Conservation (phyloP, 2,113 vertebrate species). For the Rhipidura dahli region DNA sequence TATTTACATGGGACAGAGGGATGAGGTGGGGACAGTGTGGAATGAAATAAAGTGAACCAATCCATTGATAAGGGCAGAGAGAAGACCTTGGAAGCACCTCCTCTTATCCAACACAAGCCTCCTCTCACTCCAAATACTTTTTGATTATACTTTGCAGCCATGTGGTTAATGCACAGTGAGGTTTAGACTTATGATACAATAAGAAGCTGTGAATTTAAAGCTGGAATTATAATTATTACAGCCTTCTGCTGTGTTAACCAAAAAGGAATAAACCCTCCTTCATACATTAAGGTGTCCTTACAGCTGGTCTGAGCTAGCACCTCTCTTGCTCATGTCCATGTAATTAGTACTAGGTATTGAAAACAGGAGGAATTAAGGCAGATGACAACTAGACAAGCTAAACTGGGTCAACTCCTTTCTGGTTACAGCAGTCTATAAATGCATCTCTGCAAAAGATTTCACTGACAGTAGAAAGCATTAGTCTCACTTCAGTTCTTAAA, state of each 20-base stretch:
- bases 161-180: background rate
- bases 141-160: background rate
- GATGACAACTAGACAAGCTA: background rate
- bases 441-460: background rate
- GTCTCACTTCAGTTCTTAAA: background rate
- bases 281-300: background rate
- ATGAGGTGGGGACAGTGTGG: rapidly evolving
- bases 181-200: background rate
- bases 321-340: background rate
- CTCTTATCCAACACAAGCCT: background rate
- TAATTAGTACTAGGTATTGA: background rate
- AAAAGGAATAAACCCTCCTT: background rate
- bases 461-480: background rate
- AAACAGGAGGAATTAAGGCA: background rate
- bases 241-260: background rate
- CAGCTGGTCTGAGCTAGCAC: background rate
- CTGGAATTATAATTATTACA: background rate
- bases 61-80: background rate
- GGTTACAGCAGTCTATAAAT: background rate
- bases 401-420: background rate
- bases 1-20: rapidly evolving
- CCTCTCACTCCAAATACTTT: background rate
- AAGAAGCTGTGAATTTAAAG: background rate
- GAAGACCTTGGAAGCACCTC: background rate
- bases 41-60: background rate